Evolutionary conservation across 2,888 invertebrate genomes (phyloP).

Genomic region (Xestia sexstrigata): DNA sequence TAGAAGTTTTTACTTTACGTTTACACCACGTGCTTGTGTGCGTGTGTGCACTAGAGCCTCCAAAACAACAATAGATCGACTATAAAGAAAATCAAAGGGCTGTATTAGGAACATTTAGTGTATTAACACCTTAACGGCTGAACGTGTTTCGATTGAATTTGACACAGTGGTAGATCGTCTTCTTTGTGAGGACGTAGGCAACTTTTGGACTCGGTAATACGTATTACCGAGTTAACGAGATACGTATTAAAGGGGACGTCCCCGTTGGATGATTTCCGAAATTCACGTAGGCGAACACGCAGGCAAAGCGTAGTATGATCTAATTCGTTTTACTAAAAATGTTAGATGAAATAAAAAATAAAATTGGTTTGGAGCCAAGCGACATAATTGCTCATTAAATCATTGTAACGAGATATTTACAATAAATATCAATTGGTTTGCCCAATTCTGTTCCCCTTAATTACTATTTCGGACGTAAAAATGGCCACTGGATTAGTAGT

Average conservation of each 20-base stretch:
- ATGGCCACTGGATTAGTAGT: conserved; percentile 3
- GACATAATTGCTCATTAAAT: conserved; percentile 57
- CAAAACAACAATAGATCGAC: not conserved
- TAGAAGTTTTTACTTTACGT: no score
- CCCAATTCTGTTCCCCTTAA: conserved; percentile 28
- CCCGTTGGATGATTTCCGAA: not conserved
- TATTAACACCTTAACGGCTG: not conserved
- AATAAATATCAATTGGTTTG: conserved; percentile 49
- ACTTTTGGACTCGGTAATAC: not conserved
- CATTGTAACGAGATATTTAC: conserved; percentile 60
- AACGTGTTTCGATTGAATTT: not conserved
- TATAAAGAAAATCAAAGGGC: not conserved
- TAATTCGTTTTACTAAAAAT: not conserved
- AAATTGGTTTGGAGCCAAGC: not conserved
- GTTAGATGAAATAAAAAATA: conserved; percentile 3
- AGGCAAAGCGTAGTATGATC: not conserved
- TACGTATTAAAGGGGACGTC: no score
- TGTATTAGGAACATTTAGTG: not conserved
- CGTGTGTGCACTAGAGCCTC: no score
- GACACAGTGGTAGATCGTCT: not conserved
- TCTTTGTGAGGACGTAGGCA: not conserved
- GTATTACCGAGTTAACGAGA: no score
- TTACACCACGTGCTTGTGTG: no score
- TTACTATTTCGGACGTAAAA: conserved; percentile 25
- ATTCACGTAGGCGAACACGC: not conserved